Evolutionary conservation across 2,113 vertebrate genomes (phyloP).

Genomic region (Myotis davidii): DNA sequence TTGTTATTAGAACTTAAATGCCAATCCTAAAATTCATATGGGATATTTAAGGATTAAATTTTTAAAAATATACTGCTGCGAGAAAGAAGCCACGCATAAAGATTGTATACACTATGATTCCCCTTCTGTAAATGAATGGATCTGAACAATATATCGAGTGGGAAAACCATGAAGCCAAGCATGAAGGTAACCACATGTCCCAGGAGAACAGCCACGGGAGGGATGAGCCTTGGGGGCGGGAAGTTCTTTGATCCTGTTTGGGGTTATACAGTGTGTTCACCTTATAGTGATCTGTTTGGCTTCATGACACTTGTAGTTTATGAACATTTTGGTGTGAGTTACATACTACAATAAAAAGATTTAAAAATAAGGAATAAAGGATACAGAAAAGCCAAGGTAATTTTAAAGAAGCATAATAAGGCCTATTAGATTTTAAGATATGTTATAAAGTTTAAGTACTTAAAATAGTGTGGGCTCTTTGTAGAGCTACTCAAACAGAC

Average conservation of each 20-base stretch:
- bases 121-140: not conserved
- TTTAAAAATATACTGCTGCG: not conserved
- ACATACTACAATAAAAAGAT: not conserved
- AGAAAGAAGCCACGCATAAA: not conserved
- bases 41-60: not conserved
- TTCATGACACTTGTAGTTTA: not conserved
- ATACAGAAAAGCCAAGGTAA: not conserved
- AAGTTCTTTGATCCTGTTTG: not conserved
- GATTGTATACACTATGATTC: not conserved
- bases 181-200: fast-evolving
- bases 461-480: not conserved
- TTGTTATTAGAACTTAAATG: not conserved
- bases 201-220: not conserved
- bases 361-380: not conserved
- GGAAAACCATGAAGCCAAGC: not conserved
- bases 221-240: not conserved
- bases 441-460: not conserved
- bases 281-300: not conserved
- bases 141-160: not conserved
- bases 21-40: not conserved
- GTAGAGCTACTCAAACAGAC: not conserved
- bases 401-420: not conserved
- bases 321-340: not conserved
- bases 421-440: not conserved
- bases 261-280: not conserved